Conservation (phyloP, 2,888 invertebrate genomes). For the Nemoura dubitans region DNA sequence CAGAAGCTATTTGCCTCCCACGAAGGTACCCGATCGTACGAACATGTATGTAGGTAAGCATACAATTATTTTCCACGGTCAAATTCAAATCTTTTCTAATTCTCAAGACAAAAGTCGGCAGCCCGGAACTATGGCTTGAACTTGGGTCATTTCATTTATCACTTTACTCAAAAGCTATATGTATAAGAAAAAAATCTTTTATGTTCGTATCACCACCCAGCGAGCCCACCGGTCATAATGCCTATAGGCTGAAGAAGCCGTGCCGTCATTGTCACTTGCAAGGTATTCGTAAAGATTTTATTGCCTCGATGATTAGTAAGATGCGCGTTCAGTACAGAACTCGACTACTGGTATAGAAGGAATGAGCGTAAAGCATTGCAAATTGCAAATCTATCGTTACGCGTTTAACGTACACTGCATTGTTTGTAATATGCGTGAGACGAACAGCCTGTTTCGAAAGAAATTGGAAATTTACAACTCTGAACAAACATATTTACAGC, state of each 20-base stretch:
- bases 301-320: not conserved
- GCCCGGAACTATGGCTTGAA: not conserved
- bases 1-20: not conserved
- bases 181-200: not conserved
- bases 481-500: not conserved
- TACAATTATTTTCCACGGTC: not conserved
- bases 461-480: not conserved
- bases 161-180: not conserved
- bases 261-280: not conserved
- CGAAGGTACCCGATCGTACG: not conserved
- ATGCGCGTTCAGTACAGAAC: not conserved
- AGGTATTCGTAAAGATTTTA: not conserved
- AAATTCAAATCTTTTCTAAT: slow-evolving; percentile 23
- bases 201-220: not conserved
- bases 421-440: not conserved
- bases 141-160: not conserved
- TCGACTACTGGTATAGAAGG: not conserved
- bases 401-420: not conserved
- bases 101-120: not conserved
- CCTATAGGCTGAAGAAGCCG: not conserved
- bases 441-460: not conserved
- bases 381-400: slow-evolving; percentile 23
- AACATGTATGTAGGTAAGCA: not conserved
- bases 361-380: not conserved
- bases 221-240: not conserved